Percentiles rank a stretch among this genome's conserved stretches.
Conservation (phyloP, 2,113 vertebrate species). For the Cryptotis parvus region DNA sequence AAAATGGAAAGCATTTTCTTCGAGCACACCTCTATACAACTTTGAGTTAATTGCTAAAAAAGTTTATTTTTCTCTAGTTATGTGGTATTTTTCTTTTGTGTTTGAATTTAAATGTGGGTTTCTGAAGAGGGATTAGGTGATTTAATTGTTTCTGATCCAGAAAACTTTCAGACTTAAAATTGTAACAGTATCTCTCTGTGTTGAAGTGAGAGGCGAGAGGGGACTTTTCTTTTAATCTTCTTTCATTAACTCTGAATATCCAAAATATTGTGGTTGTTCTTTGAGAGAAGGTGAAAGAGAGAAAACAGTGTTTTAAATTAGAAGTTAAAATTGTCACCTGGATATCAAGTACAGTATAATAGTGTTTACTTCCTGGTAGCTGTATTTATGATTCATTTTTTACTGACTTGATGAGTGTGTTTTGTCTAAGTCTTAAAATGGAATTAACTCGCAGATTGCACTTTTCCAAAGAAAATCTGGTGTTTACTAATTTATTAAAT, state of each 20-base stretch:
- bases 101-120: conserved; percentile 32
- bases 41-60: neutral
- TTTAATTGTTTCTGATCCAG: neutral
- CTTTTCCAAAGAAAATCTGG: neutral
- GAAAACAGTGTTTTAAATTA: conserved; percentile 18
- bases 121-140: neutral
- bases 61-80: neutral
- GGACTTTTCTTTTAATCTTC: neutral
- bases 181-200: neutral
- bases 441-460: neutral
- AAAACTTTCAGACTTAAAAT: neutral
- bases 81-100: neutral
- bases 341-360: neutral
- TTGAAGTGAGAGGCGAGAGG: neutral
- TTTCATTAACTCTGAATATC: neutral
- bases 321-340: conserved; percentile 32
- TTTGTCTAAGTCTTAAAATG: neutral
- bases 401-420: neutral
- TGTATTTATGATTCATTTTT: conserved; percentile 29
- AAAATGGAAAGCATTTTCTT: neutral
- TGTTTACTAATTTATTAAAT: neutral
- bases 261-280: neutral
- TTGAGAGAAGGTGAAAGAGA: neutral
- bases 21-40: neutral
- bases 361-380: neutral